Evolutionary conservation across 1,140 invertebrate species (phyloP).

Genomic region (Pseudomyrmex concolor): DNA sequence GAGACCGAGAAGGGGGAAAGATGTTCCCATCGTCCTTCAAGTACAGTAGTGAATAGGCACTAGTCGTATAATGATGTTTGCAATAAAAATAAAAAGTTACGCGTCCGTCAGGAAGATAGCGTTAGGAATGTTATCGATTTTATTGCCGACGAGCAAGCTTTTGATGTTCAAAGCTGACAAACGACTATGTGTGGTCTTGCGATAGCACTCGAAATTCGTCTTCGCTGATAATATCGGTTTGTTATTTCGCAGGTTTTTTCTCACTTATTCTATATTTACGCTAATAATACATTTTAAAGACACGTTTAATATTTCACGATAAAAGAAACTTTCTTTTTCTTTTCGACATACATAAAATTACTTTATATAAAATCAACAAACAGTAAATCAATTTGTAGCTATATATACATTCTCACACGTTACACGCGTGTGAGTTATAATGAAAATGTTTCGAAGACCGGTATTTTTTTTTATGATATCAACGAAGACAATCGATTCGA

Average conservation of each 20-base stretch:
- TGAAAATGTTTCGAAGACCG: background rate
- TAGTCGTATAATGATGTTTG: slow-evolving; percentile 59
- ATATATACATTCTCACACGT: no score
- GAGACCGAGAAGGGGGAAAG: slow-evolving; percentile 8
- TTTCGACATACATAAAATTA: background rate
- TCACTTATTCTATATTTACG: slow-evolving; percentile 3
- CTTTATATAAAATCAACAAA: no score
- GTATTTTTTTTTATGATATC: slow-evolving; percentile 32
- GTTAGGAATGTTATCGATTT: slow-evolving; percentile 40
- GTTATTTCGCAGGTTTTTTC: background rate
- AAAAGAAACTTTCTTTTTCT: background rate
- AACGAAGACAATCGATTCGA: slow-evolving; percentile 46
- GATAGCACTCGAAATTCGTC: slow-evolving; percentile 11
- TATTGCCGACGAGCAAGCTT: slow-evolving; percentile 21
- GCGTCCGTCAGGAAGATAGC: slow-evolving; percentile 23
- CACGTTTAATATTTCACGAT: background rate
- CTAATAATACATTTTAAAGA: background rate
- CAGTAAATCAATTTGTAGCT: no score
- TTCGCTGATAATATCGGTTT: slow-evolving; percentile 27
- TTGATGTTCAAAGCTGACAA: slow-evolving; percentile 34
- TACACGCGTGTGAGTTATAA: background rate
- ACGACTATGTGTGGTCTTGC: slow-evolving; percentile 33
- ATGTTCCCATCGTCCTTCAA: slow-evolving; percentile 38
- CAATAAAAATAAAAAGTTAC: slow-evolving; percentile 20
- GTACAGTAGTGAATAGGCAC: slow-evolving; percentile 32